phyloP scores from a whole-genome alignment of 2,113 vertebrate genomes.

The Eretmochelys imbricata region DNA sequence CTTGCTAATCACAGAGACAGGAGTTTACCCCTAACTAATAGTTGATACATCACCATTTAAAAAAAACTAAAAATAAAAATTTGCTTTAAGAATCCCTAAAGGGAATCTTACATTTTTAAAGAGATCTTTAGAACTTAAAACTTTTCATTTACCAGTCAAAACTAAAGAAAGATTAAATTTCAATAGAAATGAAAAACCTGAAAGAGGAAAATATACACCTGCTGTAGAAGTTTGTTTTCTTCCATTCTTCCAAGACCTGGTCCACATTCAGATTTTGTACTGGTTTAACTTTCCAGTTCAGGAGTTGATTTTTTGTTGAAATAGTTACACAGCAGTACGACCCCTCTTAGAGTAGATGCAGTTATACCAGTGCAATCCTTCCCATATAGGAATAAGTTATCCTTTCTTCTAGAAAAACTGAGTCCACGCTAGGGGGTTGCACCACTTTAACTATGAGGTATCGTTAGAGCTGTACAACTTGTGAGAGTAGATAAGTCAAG shows the following conservation, averaged over 20 bases:
- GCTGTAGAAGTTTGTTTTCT: background rate
- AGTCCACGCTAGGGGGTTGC: background rate
- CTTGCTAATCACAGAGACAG: too few species aligned
- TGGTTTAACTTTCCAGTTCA: background rate
- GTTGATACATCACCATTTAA: fast-evolving
- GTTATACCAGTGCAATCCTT: background rate
- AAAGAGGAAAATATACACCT: background rate
- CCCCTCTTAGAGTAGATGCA: background rate
- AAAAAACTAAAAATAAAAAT: background rate
- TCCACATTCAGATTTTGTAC: background rate
- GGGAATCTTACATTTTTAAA: fast-evolving
- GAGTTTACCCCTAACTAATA: background rate
- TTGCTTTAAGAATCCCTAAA: background rate
- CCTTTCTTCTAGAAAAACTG: background rate
- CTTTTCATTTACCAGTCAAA: background rate
- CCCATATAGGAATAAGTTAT: background rate
- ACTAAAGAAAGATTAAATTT: background rate
- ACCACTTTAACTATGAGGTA: background rate
- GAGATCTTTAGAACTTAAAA: background rate
- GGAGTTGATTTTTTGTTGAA: background rate
- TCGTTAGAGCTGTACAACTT: background rate
- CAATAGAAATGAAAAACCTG: background rate
- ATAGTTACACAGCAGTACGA: background rate
- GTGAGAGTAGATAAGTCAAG: background rate
- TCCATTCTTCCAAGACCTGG: fast-evolving